Conservation (phyloP, 2,113 vertebrate species). For the Gambusia affinis region DNA sequence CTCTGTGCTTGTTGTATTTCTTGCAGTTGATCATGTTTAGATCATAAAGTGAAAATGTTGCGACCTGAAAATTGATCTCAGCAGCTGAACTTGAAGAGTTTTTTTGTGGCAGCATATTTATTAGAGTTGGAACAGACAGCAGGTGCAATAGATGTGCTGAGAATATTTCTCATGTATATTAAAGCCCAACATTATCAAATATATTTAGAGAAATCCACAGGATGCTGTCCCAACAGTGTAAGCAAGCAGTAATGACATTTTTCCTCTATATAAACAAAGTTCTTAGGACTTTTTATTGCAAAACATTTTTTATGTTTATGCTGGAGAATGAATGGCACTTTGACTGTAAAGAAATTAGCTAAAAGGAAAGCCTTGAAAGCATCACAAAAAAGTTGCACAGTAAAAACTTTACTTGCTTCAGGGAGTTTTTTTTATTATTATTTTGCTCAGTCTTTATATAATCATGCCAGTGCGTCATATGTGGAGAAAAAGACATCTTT, state of each 20-base stretch:
- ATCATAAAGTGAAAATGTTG: background rate
- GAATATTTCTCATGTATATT: too few relatives aligned
- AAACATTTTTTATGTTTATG: background rate
- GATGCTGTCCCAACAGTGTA: background rate
- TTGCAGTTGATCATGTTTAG: background rate
- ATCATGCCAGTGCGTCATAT: slow-evolving; percentile 40
- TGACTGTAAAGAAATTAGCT: background rate
- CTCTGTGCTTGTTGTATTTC: background rate
- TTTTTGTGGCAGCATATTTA: background rate
- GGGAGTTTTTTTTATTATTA: slow-evolving; percentile 20
- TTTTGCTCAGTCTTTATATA: slow-evolving; percentile 25
- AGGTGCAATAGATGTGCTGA: background rate
- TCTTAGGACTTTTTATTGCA: background rate
- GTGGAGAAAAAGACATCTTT: slow-evolving; percentile 22
- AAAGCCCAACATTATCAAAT: too few relatives aligned
- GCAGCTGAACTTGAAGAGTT: background rate
- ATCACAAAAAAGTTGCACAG: slow-evolving; percentile 16
- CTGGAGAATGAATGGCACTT: background rate
- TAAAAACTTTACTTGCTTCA: slow-evolving; percentile 41
- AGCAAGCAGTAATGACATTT: background rate
- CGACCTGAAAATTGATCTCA: background rate
- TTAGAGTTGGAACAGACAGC: background rate
- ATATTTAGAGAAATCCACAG: background rate
- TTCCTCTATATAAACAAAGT: background rate
- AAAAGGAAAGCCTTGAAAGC: background rate